phyloP scores from a whole-genome alignment of 2,888 invertebrate species.

The Ommatoiulus sabulosus region DNA sequence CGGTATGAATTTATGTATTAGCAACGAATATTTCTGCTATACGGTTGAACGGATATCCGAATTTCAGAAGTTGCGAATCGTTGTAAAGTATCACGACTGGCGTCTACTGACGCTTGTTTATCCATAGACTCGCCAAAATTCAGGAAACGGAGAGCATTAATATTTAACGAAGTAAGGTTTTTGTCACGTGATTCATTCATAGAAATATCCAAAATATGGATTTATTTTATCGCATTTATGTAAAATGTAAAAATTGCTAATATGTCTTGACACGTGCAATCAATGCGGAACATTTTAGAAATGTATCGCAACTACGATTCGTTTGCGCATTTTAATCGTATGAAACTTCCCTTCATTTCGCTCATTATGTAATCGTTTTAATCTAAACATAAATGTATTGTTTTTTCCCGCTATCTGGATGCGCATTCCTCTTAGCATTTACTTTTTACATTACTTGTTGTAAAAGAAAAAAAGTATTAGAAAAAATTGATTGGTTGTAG shows the following conservation, averaged over 20 bases:
- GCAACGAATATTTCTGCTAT: conserved; percentile 41
- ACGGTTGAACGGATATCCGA: conserved; percentile 1
- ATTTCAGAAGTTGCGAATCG: background rate
- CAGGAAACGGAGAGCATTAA: background rate
- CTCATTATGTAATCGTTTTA: background rate
- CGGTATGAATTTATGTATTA: conserved; percentile 27
- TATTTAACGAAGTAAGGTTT: background rate
- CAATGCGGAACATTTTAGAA: background rate
- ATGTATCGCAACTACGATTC: no score
- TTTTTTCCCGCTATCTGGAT: background rate
- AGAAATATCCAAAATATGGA: background rate
- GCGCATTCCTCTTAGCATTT: background rate
- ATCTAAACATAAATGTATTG: background rate
- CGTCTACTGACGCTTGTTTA: background rate
- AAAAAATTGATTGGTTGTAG: background rate
- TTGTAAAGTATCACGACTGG: background rate
- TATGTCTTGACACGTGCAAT: background rate
- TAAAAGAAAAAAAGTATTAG: background rate
- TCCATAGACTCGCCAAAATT: background rate
- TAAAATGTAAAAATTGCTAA: background rate
- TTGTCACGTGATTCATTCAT: background rate
- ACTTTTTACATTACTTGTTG: background rate
- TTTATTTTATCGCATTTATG: background rate
- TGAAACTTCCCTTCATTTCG: no score
- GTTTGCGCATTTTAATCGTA: no score